phyloP scores from a whole-genome alignment of 2,888 invertebrate genomes.

The Agrotis puta region DNA sequence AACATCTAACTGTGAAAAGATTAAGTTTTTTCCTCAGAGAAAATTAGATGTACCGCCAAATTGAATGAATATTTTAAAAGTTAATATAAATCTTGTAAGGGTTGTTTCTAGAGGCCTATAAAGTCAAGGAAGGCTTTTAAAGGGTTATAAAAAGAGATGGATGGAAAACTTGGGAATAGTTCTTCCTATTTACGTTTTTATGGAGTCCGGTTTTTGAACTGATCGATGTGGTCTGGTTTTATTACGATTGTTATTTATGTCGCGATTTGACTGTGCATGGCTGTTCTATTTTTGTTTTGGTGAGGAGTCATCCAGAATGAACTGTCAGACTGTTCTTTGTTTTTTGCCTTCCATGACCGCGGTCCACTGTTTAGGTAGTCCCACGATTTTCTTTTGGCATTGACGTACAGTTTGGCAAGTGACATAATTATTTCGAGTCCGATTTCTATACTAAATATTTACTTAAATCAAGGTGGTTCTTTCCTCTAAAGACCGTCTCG shows the following conservation, averaged over 20 bases:
- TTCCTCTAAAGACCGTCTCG: too few relatives aligned
- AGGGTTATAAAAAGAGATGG: constrained; percentile 45
- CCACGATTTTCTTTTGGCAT: too few relatives aligned
- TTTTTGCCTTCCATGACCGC: too few relatives aligned
- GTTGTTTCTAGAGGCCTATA: constrained; percentile 35
- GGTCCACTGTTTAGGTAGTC: too few relatives aligned
- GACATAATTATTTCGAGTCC: not conserved
- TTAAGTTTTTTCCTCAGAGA: constrained; percentile 32
- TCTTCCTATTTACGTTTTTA: constrained; percentile 34
- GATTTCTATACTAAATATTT: not conserved
- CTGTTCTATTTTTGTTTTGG: too few relatives aligned
- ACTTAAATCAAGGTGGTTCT: too few relatives aligned
- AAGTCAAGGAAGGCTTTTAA: constrained; percentile 53
- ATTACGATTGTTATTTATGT: too few relatives aligned
- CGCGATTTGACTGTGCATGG: too few relatives aligned
- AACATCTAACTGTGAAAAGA: constrained; percentile 13
- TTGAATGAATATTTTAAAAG: constrained; percentile 60
- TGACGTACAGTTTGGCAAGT: not conserved
- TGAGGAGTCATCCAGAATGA: too few relatives aligned
- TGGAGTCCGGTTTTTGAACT: constrained; percentile 11
- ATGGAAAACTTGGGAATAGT: constrained; percentile 43
- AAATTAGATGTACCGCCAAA: constrained; percentile 42
- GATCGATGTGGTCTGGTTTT: not conserved
- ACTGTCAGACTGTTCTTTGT: too few relatives aligned
- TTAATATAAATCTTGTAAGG: constrained; percentile 56